Base-by-base conservation (phyloP, 2,113 vertebrate genomes). In the Felis chaus region DNA sequence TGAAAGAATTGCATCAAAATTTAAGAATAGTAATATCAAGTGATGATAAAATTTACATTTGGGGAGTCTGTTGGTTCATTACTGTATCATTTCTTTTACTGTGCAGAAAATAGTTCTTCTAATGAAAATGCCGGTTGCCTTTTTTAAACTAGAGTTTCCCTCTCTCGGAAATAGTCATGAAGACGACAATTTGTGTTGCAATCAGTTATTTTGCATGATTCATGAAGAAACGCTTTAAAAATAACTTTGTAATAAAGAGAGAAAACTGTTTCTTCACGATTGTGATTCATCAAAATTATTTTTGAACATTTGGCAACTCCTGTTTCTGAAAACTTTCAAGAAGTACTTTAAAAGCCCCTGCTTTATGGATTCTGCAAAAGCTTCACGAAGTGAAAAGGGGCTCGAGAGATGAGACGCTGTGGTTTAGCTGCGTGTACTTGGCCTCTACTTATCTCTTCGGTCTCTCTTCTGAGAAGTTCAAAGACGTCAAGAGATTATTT, bases 1-100 rank as follows among this genome's bases (percentile, higher is more conserved):
- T 99, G 66, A 99, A 99, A 97, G 99, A 99, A 98, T 94, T 55
- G 27, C 86, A 80, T 86, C 25, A 93, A 86, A 86, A 39, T 29
- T 95, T 85, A 81, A 96, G 41, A 68, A 0, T 0, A 90, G 69
- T 93, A 95, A 95, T 84, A 79, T 90, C 41, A 97, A 91, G 80
- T 93, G 87, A 93, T 93, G 48, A 94, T 71, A 53, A 39, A 93
- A 66, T 97, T 90, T 89, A 94, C 86, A 96, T 93, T 94, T 94
- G 25, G 31, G 95, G 96, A 97, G 94, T 93, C 73, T 95, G 53
- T 63, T 48, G n/a, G 93, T 95, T 91, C 57, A 94, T 97, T 92
- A 88, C 0, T 61, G 5, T 91, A 84, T 89, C 93, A 55, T 98
- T 97, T 98, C 76, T 95, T 85, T 97, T 94, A 93, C 91, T 96